phyloP scores from a whole-genome alignment of 2,113 vertebrate genomes.

The Nesoenas mayeri region DNA sequence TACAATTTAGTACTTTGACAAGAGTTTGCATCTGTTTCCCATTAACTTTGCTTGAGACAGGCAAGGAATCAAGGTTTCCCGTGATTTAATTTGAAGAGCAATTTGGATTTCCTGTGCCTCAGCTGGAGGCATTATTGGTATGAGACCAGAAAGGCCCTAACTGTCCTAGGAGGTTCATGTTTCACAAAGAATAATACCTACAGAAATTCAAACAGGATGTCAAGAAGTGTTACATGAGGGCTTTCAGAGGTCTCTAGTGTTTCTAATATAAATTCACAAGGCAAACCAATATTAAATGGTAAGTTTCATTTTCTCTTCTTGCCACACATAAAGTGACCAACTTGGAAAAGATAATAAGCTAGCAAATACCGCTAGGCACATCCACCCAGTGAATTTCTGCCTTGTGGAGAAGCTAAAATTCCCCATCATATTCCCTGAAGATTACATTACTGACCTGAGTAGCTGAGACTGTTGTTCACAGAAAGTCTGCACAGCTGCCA shows the following conservation, averaged over 20 bases:
- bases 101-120: slow-evolving; percentile 68
- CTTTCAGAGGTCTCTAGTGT: not conserved
- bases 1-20: slow-evolving; percentile 14
- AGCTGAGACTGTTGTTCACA: not conserved
- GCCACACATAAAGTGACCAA: not conserved
- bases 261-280: not conserved
- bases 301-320: not conserved
- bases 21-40: slow-evolving; percentile 69
- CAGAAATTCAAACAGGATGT: slow-evolving; percentile 28
- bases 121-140: slow-evolving; percentile 47
- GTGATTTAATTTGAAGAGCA: slow-evolving; percentile 66
- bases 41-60: slow-evolving; percentile 63
- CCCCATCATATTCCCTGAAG: not conserved
- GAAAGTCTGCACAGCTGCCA: not conserved
- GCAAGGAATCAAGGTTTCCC: slow-evolving; percentile 46
- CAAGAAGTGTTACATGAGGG: not conserved
- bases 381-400: not conserved
- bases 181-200: slow-evolving; percentile 35
- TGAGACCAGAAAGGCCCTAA: slow-evolving; percentile 39
- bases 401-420: not conserved
- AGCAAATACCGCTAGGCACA: not conserved
- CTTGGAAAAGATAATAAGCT: not conserved
- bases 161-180: slow-evolving; percentile 16
- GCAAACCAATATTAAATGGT: not conserved
- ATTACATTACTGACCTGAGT: not conserved